Evolutionary conservation across 2,113 vertebrate genomes (phyloP).

Genomic region (Alligator sinensis): DNA sequence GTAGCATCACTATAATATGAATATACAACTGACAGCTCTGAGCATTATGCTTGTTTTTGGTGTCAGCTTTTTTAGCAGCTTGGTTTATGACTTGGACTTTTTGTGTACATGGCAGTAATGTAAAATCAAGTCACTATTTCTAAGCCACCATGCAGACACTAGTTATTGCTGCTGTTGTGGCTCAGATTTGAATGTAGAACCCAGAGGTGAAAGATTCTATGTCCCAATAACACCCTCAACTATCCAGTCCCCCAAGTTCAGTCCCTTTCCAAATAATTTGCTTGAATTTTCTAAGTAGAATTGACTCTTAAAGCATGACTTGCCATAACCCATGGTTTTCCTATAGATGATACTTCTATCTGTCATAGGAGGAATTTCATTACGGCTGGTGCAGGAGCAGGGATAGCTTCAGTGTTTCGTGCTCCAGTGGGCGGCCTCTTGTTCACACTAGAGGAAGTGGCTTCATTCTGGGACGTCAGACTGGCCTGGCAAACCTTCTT

Average conservation of each 20-base stretch:
- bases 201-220: background rate
- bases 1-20: background rate
- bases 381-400: constrained; percentile 30
- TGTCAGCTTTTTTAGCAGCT: background rate
- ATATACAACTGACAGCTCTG: background rate
- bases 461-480: constrained; percentile 59
- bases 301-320: background rate
- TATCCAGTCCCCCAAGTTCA: background rate
- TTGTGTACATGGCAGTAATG: background rate
- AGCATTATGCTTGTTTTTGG: background rate
- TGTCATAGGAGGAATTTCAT: constrained; percentile 51
- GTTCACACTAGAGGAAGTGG: constrained; percentile 59
- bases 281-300: background rate
- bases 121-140: background rate
- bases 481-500: constrained; percentile 67
- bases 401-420: constrained; percentile 12
- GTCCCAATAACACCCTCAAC: background rate
- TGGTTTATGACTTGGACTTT: background rate
- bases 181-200: background rate
- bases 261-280: background rate
- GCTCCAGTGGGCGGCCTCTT: constrained; percentile 34
- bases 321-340: background rate
- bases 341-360: background rate
- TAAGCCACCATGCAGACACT: background rate
- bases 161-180: background rate